phyloP scores from a whole-genome alignment of 1,140 invertebrate genomes.

The Nixonia krombeini region DNA sequence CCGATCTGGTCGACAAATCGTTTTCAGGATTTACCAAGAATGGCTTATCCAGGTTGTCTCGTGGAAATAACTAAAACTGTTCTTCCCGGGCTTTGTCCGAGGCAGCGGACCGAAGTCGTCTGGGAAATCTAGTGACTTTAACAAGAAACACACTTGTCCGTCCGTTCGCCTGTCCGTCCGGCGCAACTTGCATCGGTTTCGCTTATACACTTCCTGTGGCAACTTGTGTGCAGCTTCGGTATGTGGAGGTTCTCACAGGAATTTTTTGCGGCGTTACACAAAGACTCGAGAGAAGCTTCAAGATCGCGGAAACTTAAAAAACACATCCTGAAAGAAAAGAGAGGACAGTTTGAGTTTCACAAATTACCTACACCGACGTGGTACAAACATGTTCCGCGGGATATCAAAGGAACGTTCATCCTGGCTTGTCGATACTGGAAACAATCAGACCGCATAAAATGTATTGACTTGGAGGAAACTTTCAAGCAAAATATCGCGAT shows the following conservation, averaged over 20 bases:
- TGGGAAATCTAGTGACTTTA: slow-evolving; percentile 45
- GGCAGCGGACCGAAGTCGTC: slow-evolving; percentile 18
- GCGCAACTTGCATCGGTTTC: slow-evolving; percentile 13
- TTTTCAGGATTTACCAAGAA: slow-evolving; percentile 31
- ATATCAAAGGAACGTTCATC: slow-evolving; percentile 26
- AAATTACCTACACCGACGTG: slow-evolving; percentile 29
- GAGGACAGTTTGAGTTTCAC: slow-evolving; percentile 20
- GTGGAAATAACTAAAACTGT: slow-evolving; percentile 21
- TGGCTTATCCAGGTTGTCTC: slow-evolving; percentile 1
- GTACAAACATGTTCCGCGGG: slow-evolving; percentile 16
- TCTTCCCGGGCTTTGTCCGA: slow-evolving; percentile 9
- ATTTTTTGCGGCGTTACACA: slow-evolving; percentile 24
- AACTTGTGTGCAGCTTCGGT: slow-evolving; percentile 20
- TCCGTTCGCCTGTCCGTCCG: slow-evolving; percentile 12
- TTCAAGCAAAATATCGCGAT: slow-evolving; percentile 9
- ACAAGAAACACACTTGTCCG: slow-evolving; percentile 40
- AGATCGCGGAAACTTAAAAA: slow-evolving; percentile 27
- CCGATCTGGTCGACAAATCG: slow-evolving; percentile 18
- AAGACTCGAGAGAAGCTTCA: slow-evolving; percentile 17
- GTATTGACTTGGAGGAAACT: slow-evolving; percentile 23
- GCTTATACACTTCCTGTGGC: slow-evolving; percentile 6
- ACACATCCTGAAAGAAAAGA: slow-evolving; percentile 21
- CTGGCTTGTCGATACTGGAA: slow-evolving; percentile 25
- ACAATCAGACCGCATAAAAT: slow-evolving; percentile 40
- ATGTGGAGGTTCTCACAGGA: slow-evolving; percentile 2